phyloP scores from a whole-genome alignment of 2,888 invertebrate genomes.

The Ariolimax columbianus region DNA sequence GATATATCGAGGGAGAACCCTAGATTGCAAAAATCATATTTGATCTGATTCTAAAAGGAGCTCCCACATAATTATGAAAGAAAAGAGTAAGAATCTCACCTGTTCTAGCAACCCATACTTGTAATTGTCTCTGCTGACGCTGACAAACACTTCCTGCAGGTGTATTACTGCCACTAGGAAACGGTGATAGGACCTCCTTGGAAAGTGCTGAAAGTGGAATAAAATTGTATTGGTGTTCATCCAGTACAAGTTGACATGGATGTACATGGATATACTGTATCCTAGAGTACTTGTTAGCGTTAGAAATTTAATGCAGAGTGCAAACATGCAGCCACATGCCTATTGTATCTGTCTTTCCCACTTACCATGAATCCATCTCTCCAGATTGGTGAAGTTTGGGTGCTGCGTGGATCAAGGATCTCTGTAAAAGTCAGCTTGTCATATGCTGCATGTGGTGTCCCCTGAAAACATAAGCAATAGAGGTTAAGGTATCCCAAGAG shows the following conservation, averaged over 20 bases:
- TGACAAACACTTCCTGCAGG: constrained; percentile 75
- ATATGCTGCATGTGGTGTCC: constrained; percentile 74
- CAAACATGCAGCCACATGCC: background rate
- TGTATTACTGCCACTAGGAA: constrained; percentile 74
- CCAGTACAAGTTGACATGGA: no score
- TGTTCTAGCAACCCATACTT: constrained; percentile 76
- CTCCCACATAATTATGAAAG: background rate
- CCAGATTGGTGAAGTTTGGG: constrained; percentile 74
- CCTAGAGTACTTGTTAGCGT: no score
- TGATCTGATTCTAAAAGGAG: background rate
- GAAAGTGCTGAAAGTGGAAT: constrained; percentile 68
- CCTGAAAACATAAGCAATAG: constrained; percentile 58
- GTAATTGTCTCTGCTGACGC: constrained; percentile 72
- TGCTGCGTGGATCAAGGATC: constrained; percentile 70
- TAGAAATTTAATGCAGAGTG: background rate
- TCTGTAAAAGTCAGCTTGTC: constrained; percentile 75
- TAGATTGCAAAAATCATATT: no score
- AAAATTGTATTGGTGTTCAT: no score
- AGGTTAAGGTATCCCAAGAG: no score
- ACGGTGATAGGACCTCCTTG: constrained; percentile 70
- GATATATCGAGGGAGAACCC: no score
- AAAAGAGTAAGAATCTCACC: constrained; percentile 58
- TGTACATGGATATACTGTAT: no score
- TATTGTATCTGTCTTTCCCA: background rate
- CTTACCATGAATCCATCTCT: constrained; percentile 76